These are phyloP conservation scores for Polyploca ridens DNA, from an alignment of 2,888 invertebrate genomes.

Conservation along the genomic window DNA sequence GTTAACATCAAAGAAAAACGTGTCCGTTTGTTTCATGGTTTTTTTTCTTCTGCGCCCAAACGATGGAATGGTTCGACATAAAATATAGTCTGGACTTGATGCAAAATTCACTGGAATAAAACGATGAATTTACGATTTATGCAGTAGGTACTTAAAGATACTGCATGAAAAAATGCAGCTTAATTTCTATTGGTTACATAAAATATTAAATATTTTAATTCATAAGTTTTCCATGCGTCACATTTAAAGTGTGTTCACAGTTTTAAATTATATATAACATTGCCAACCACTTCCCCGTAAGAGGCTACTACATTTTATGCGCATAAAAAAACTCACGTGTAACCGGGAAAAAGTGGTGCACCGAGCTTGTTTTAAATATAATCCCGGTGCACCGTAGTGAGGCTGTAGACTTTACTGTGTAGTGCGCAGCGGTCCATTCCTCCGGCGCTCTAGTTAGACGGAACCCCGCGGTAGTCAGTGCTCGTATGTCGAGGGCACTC, in stretches of 20 bases:
- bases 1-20: background rate
- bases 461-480: constrained; percentile 61
- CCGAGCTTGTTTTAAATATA: constrained; percentile 53
- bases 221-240: background rate
- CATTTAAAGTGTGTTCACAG: background rate
- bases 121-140: no score
- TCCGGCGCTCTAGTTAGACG: constrained; percentile 44
- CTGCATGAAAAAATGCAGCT: no score
- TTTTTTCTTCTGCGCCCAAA: background rate
- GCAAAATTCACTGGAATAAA: no score
- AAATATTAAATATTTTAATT: background rate
- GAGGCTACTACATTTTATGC: constrained; percentile 1
- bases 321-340: constrained; percentile 33
- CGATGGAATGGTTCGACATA: background rate
- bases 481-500: constrained; percentile 68
- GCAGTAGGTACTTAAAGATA: no score
- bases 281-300: background rate
- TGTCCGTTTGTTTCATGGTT: background rate
- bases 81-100: background rate
- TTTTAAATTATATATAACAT: constrained; percentile 6
- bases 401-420: constrained; percentile 33
- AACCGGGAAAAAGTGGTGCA: constrained; percentile 43
- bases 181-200: no score
- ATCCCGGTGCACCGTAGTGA: constrained; percentile 47
- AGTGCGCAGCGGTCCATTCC: constrained; percentile 73